phyloP scores from a whole-genome alignment of 2,797 vertebrate genomes.

The Squalus acanthias region DNA sequence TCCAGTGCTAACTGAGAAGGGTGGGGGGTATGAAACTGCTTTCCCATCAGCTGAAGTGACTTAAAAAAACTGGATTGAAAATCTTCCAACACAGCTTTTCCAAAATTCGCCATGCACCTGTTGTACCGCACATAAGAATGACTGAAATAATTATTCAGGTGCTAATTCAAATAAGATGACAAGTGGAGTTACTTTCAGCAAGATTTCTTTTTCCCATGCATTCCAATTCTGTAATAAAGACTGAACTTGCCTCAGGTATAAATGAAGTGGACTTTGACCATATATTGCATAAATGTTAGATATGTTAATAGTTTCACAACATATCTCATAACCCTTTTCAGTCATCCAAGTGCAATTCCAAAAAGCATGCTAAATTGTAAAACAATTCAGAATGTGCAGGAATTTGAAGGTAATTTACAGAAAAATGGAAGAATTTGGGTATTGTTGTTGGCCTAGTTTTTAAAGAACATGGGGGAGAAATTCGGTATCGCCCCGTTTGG shows the following conservation, averaged over 20 bases:
- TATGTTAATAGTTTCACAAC: neutral
- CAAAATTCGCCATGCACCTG: conserved; percentile 20
- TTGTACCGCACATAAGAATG: neutral
- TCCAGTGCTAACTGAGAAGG: conserved; percentile 71
- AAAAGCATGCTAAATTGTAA: neutral
- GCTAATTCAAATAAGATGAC: neutral
- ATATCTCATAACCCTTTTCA: neutral
- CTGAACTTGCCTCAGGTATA: neutral
- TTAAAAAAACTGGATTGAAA: neutral
- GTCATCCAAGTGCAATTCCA: neutral
- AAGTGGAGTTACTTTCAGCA: neutral
- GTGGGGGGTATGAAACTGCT: conserved; percentile 59
- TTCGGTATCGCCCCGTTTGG: too few relatives aligned
- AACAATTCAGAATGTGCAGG: neutral
- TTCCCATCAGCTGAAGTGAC: conserved; percentile 65
- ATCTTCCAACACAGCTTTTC: neutral
- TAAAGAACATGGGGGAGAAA: neutral
- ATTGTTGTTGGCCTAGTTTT: neutral
- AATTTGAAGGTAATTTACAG: neutral
- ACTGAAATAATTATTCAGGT: neutral
- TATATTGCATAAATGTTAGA: neutral
- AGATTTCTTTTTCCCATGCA: neutral
- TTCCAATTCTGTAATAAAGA: neutral
- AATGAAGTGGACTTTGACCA: neutral
- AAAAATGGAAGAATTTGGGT: neutral